These are phyloP conservation scores for Athene cunicularia DNA, from an alignment of 2,113 vertebrate species.

Conservation along the genomic window DNA sequence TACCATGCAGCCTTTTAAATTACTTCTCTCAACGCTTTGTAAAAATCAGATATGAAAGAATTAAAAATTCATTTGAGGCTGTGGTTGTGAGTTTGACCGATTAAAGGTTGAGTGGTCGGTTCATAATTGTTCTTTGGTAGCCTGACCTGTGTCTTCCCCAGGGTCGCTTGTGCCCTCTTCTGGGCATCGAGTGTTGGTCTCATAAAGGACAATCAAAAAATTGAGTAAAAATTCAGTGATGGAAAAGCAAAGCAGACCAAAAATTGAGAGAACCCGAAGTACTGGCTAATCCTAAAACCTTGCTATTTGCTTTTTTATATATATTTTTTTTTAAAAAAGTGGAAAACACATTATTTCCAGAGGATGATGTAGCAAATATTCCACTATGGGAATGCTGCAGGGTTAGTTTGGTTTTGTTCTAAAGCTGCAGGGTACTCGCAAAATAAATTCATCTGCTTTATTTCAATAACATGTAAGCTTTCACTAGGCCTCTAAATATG, in stretches of 20 bases:
- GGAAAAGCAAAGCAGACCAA: background rate
- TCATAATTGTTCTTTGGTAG: background rate
- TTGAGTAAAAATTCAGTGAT: background rate
- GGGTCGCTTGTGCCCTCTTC: background rate
- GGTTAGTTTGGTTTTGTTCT: background rate
- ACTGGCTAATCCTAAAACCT: background rate
- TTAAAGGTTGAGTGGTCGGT: background rate
- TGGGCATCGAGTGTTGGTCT: background rate
- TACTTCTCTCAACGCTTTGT: slow-evolving; percentile 45
- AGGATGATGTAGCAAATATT: background rate
- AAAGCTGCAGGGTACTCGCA: background rate
- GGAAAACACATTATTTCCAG: background rate
- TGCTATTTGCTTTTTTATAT: background rate
- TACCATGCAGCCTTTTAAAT: slow-evolving; percentile 45
- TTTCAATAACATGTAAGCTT: background rate
- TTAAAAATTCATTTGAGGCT: slow-evolving; percentile 75
- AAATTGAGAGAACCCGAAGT: background rate
- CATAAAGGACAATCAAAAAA: background rate
- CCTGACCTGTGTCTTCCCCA: background rate
- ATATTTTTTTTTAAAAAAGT: background rate
- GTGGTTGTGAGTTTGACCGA: slow-evolving; percentile 20
- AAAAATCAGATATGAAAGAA: slow-evolving; percentile 63
- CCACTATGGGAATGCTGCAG: background rate
- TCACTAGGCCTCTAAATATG: background rate
- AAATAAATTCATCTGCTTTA: background rate